Evolutionary conservation across 2,113 vertebrate genomes (phyloP), one percentile per base, ranked within the genome.

Genomic region (Pluvianellus socialis): DNA sequence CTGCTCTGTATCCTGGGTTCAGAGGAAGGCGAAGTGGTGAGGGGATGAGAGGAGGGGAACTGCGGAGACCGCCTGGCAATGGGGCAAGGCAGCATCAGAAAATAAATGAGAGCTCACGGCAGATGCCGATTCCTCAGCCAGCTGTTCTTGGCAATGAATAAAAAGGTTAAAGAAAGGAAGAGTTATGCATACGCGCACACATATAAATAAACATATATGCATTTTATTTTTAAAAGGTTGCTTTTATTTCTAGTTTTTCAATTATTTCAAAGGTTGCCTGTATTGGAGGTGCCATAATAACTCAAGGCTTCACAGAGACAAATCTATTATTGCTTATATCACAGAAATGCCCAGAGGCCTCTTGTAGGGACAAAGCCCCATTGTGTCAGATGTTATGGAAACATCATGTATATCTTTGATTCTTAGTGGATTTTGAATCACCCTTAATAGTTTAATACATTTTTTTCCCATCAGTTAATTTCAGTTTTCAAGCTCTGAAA

Each of bases 321-420:
- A 94, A 94, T 92, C 79, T 94, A 88, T 95, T 96, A 72, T 72
- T 87, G 83, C 75, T 91, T 86, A 6, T 94, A 91, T 95, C 88
- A 76, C 44, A 94, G 65, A 53, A 93, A 63, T 83, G 83, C 86
- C 93, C 82, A 94, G 90, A 95, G 91, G 88, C 65, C 44, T 67
- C 76, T 91, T 80, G 75, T 94, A 94, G 73, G 95, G 94, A 95
- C 92, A 96, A 92, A 94, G 95, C 61, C 58, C 42, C 84, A 58
- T 97, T 97, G 88, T 96, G 94, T 94, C 86, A 89, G 76, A 53
- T 87, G 65, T 90, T 95, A 56, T 73, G 66, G 96, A 95, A 96
- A 89, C 92, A 94, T 87, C 44, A 12, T 90, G 66, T 91, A 26
- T 87, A 79, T 94, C 90, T 94, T 94, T 92, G 90, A 86, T 95